phyloP scores from a whole-genome alignment of 2,888 invertebrate genomes.

The Caenorhabditis sp. region DNA sequence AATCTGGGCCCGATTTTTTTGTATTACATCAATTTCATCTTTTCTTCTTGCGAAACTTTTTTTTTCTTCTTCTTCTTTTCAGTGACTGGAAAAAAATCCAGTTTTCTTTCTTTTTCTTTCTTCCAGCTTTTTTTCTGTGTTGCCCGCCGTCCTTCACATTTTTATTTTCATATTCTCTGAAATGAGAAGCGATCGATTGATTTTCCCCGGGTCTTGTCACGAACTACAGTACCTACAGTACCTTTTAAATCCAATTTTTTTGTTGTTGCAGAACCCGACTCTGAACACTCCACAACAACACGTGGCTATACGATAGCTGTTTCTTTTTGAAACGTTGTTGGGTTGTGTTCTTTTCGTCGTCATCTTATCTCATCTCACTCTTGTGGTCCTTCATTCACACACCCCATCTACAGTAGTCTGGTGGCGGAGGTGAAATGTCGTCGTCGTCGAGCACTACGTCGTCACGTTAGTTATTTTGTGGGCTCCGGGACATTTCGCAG shows the following conservation, averaged over 20 bases:
- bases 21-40: too few species aligned
- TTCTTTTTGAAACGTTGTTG: not conserved
- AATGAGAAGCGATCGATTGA: too few species aligned
- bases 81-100: not conserved
- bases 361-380: too few species aligned
- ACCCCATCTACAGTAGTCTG: too few species aligned
- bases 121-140: not conserved
- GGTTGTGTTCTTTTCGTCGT: not conserved
- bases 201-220: too few species aligned
- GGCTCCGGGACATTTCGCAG: too few species aligned
- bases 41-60: not conserved
- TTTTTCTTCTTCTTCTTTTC: not conserved
- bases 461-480: not conserved
- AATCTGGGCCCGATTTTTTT: too few species aligned
- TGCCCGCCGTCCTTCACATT: too few species aligned
- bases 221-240: not conserved
- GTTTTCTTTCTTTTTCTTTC: not conserved
- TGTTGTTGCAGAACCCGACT: too few species aligned
- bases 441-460: not conserved
- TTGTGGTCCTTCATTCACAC: too few species aligned
- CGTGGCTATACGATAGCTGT: conserved; percentile 1
- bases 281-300: not conserved
- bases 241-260: not conserved
- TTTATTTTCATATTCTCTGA: too few species aligned
- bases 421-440: not conserved